phyloP scores from a whole-genome alignment of 2,888 invertebrate genomes.

The Rhamphomyia laevipes region DNA sequence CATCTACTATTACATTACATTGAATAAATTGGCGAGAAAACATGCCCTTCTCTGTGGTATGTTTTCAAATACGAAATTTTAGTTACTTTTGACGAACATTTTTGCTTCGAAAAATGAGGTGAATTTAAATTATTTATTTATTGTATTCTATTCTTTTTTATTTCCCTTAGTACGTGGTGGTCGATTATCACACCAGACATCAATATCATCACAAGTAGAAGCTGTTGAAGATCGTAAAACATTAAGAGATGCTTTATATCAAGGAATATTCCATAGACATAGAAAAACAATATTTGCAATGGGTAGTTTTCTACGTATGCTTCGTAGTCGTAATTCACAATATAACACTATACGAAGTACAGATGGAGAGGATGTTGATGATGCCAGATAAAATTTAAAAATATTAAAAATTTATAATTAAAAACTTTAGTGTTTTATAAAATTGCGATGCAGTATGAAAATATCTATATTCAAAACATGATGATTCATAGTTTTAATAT shows the following conservation, averaged over 20 bases:
- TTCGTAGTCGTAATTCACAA: conserved; percentile 61
- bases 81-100: too few species aligned
- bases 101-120: too few species aligned
- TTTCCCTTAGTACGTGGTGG: conserved; percentile 31
- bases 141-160: conserved; percentile 3
- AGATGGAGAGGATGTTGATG: conserved; percentile 37
- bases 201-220: conserved; percentile 48
- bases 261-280: conserved; percentile 67
- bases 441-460: too few species aligned
- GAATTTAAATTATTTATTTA: conserved; percentile 13
- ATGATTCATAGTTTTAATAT: too few species aligned
- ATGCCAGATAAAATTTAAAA: conserved; percentile 33
- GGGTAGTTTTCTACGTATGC: conserved; percentile 62
- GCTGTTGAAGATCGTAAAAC: conserved; percentile 56
- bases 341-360: conserved; percentile 58
- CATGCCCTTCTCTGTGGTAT: too few species aligned
- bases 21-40: too few species aligned
- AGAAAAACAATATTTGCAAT: conserved; percentile 63
- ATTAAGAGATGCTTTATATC: conserved; percentile 58
- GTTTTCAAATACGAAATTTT: too few species aligned
- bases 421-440: too few species aligned
- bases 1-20: too few species aligned
- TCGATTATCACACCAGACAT: conserved; percentile 47
- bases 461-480: too few species aligned
- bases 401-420: not conserved